A percentile compares a stretch with the other conserved stretches of the same genome.
phyloP scores from a whole-genome alignment of 2,797 vertebrate species.

The Melanitta fusca region DNA sequence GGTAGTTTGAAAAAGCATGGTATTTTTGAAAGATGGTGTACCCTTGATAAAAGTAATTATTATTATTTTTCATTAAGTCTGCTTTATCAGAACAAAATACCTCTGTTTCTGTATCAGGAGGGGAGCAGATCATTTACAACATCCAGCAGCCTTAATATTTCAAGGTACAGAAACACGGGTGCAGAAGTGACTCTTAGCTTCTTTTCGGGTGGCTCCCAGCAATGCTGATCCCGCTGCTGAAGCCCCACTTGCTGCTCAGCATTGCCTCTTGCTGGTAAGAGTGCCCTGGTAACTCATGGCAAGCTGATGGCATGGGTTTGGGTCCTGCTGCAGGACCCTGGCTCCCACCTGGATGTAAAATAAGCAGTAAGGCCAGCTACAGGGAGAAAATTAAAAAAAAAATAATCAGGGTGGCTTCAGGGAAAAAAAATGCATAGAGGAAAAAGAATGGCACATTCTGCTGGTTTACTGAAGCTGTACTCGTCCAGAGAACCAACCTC shows the following conservation, averaged over 20 bases:
- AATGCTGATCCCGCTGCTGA: neutral
- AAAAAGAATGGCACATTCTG: neutral
- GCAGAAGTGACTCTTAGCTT: neutral
- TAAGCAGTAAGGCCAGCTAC: neutral
- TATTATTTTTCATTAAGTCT: neutral
- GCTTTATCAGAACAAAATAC: neutral
- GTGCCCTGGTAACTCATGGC: too few species aligned
- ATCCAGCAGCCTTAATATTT: neutral
- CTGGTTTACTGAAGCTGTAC: neutral
- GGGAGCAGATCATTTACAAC: neutral
- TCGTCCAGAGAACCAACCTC: neutral
- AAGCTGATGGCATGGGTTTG: too few species aligned
- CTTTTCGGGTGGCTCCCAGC: neutral
- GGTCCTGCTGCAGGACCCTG: neutral
- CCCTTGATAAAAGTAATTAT: neutral
- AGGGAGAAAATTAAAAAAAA: rapidly evolving
- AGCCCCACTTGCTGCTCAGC: neutral
- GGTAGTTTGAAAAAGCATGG: rapidly evolving
- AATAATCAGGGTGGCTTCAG: neutral
- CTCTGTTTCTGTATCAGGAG: neutral
- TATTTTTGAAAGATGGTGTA: neutral
- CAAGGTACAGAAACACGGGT: neutral
- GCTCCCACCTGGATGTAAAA: neutral
- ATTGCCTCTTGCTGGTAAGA: neutral
- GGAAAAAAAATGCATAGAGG: neutral